Evolutionary conservation across 2,888 invertebrate species (phyloP).

Genomic region (Neocrepidodera transversa): DNA sequence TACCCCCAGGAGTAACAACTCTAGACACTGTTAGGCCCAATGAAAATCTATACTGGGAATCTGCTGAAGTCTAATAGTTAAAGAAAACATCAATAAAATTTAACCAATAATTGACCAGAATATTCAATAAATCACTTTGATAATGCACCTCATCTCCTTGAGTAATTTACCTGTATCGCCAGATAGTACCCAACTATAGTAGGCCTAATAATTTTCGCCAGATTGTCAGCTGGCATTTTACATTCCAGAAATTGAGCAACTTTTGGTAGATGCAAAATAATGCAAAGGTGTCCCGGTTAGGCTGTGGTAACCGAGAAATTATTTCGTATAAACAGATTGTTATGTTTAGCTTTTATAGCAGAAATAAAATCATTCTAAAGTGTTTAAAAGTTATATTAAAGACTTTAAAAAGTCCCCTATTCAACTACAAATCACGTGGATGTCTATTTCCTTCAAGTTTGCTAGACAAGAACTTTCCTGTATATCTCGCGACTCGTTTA

Average conservation of each 20-base stretch:
- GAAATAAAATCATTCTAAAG: slow-evolving; percentile 84
- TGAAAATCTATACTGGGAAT: slow-evolving; percentile 56
- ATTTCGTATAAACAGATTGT: slow-evolving; percentile 71
- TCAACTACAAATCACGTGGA: slow-evolving; percentile 91
- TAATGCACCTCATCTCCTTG: slow-evolving; percentile 69
- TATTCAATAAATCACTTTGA: slow-evolving; percentile 66
- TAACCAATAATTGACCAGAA: slow-evolving; percentile 80
- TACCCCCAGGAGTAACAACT: slow-evolving; percentile 31
- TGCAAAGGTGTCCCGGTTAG: slow-evolving; percentile 94
- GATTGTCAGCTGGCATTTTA: slow-evolving; percentile 90
- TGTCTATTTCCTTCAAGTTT: slow-evolving; percentile 77
- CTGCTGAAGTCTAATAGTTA: slow-evolving; percentile 51
- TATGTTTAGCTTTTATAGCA: slow-evolving; percentile 68
- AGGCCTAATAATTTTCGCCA: slow-evolving; percentile 92
- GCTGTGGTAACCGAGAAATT: slow-evolving; percentile 84
- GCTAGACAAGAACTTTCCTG: slow-evolving; percentile 86
- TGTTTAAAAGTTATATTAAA: slow-evolving; percentile 84
- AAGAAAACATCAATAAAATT: slow-evolving; percentile 67
- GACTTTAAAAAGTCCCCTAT: slow-evolving; percentile 93
- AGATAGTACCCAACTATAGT: slow-evolving; percentile 89
- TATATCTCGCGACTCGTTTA: slow-evolving; percentile 69
- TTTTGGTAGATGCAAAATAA: slow-evolving; percentile 89
- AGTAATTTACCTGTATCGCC: slow-evolving; percentile 78
- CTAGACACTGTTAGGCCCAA: slow-evolving; percentile 29
- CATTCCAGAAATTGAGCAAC: slow-evolving; percentile 80